Conservation (phyloP, 2,888 invertebrate genomes). For the Ellobium chinense region DNA sequence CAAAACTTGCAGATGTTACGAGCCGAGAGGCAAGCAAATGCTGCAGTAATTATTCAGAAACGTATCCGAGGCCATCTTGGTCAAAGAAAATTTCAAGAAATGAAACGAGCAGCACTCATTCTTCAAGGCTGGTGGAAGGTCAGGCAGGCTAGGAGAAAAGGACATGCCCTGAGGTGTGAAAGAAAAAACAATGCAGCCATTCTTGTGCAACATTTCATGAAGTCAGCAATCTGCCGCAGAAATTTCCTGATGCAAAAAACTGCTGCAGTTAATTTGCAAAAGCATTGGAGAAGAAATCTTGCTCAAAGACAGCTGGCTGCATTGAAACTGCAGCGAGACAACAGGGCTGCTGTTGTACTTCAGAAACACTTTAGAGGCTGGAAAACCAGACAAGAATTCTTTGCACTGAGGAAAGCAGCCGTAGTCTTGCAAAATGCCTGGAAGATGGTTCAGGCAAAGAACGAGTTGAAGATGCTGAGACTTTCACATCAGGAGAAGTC, state of each 20-base stretch:
- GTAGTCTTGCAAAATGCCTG: constrained; percentile 27
- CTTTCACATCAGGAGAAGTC: constrained; percentile 34
- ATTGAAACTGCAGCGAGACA: constrained; percentile 11
- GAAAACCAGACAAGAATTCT: constrained; percentile 22
- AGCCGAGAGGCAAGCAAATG: not conserved
- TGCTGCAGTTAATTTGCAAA: constrained; percentile 26
- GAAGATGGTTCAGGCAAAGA: constrained; percentile 34
- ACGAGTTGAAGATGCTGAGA: constrained; percentile 8
- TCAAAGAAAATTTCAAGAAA: not conserved
- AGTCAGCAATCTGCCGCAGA: not conserved
- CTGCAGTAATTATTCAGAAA: constrained; percentile 39
- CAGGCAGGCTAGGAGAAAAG: not conserved
- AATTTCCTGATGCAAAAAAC: not conserved
- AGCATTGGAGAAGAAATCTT: constrained; percentile 10
- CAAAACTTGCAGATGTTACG: not conserved
- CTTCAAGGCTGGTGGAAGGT: constrained; percentile 36
- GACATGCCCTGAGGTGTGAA: not conserved
- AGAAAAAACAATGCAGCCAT: constrained; percentile 29
- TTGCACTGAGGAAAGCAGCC: constrained; percentile 34
- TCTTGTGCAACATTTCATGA: constrained; percentile 34
- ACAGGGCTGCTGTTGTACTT: constrained; percentile 51
- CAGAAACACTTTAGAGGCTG: constrained; percentile 45
- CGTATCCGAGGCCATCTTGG: not conserved
- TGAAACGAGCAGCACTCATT: constrained; percentile 28
- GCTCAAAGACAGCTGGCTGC: not conserved